Conservation (phyloP, 1,140 invertebrate species). For the Cotesia glomerata region DNA sequence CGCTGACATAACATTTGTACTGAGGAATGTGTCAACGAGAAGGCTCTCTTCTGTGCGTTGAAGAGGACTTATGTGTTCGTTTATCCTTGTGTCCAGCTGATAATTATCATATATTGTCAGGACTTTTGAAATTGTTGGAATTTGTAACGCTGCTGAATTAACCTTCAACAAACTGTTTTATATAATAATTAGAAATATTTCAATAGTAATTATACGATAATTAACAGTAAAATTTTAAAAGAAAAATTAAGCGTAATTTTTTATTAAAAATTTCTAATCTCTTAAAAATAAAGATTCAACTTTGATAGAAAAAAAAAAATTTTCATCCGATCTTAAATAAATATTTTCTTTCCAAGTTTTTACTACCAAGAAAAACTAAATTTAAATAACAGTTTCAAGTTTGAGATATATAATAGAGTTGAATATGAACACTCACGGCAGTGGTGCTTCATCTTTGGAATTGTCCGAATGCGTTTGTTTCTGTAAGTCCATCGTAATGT, state of each 20-base stretch:
- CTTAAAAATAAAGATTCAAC: no score
- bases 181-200: no score
- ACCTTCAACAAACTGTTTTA: slow-evolving; percentile 68
- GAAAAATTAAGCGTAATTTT: no score
- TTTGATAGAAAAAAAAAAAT: no score
- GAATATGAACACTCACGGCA: slow-evolving; percentile 67
- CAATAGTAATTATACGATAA: no score
- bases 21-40: slow-evolving; percentile 69
- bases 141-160: slow-evolving; percentile 66
- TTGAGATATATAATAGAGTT: no score
- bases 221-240: no score
- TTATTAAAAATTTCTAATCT: no score
- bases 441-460: slow-evolving; percentile 72
- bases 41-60: slow-evolving; percentile 68
- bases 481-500: slow-evolving; percentile 74
- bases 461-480: slow-evolving; percentile 72
- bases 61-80: slow-evolving; percentile 76
- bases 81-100: slow-evolving; percentile 73
- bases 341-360: no score
- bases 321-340: no score
- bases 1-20: slow-evolving; percentile 69
- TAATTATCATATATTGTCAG: slow-evolving; percentile 78
- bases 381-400: no score
- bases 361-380: no score
- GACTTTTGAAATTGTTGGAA: slow-evolving; percentile 73